A percentile compares a stretch with the other conserved stretches of the same genome.
Evolutionary conservation across 1,140 invertebrate genomes (phyloP).

Genomic region (Drosophila tropicalis): DNA sequence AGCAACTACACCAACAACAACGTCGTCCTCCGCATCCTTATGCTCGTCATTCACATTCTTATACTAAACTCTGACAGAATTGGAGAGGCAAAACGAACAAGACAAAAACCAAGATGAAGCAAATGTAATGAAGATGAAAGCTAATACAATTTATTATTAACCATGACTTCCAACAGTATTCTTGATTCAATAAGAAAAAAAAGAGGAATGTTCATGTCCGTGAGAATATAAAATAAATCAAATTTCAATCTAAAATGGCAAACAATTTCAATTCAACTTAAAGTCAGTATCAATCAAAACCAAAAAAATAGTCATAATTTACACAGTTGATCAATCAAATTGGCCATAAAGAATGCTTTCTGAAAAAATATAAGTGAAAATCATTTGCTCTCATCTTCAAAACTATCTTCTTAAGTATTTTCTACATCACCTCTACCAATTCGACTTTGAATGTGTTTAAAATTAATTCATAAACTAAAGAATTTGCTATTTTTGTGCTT

Average conservation of each 20-base stretch:
- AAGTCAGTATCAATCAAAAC: neutral
- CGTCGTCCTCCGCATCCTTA: neutral
- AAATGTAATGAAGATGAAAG: slow-evolving; percentile 63
- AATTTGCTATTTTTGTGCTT: neutral
- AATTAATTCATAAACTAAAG: too few relatives aligned
- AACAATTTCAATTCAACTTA: neutral
- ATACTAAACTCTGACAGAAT: neutral
- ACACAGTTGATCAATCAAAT: neutral
- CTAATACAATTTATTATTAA: slow-evolving; percentile 76
- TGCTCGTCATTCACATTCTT: neutral
- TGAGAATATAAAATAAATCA: slow-evolving; percentile 2
- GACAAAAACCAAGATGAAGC: neutral
- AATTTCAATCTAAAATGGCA: neutral
- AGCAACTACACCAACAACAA: slow-evolving; percentile 15
- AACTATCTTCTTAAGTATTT: too few relatives aligned
- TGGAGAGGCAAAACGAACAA: neutral
- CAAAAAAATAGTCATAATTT: neutral
- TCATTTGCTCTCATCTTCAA: too few relatives aligned
- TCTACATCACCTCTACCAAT: too few relatives aligned
- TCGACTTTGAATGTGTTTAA: too few relatives aligned
- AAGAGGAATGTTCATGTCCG: neutral
- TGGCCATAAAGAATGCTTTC: too few relatives aligned
- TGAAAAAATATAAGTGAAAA: too few relatives aligned
- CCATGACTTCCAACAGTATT: neutral
- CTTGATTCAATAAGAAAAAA: slow-evolving; percentile 32